Percentiles rank a stretch among this genome's conserved stretches.
These are phyloP conservation scores for Ditula angustiorana DNA, from an alignment of 2,888 invertebrate genomes.

Conservation along the genomic window DNA sequence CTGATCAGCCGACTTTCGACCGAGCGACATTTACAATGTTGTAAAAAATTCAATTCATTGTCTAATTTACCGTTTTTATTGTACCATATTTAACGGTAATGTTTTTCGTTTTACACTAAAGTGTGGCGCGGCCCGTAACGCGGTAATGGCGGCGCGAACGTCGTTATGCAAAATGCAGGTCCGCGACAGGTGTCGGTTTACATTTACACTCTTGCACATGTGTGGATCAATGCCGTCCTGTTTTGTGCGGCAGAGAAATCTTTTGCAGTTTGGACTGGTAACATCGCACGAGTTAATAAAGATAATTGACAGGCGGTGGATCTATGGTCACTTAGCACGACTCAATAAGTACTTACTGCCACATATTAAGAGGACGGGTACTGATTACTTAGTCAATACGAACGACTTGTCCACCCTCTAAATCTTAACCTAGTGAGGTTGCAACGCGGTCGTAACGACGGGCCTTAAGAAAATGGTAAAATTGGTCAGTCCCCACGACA, in stretches of 20 bases:
- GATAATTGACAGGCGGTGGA: neutral
- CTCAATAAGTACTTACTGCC: too few species aligned
- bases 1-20: slow-evolving; percentile 11
- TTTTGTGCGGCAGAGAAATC: neutral
- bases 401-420: too few species aligned
- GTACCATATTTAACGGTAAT: slow-evolving; percentile 26
- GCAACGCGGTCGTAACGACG: too few species aligned
- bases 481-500: too few species aligned
- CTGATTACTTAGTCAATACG: too few species aligned
- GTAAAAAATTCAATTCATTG: slow-evolving; percentile 22
- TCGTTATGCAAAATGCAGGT: neutral
- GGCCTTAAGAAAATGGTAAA: too few species aligned
- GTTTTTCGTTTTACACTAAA: neutral
- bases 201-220: neutral
- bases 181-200: neutral
- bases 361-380: too few species aligned
- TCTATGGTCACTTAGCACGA: too few species aligned
- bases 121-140: neutral
- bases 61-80: slow-evolving; percentile 36
- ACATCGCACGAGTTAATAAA: too few species aligned
- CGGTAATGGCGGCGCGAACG: neutral
- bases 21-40: slow-evolving; percentile 8
- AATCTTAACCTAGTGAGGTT: too few species aligned
- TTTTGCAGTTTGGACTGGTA: neutral
- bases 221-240: neutral